Evolutionary conservation across 2,888 invertebrate genomes (phyloP), one percentile per base, ranked within the genome.

Genomic region (Mythimna loreyi): DNA sequence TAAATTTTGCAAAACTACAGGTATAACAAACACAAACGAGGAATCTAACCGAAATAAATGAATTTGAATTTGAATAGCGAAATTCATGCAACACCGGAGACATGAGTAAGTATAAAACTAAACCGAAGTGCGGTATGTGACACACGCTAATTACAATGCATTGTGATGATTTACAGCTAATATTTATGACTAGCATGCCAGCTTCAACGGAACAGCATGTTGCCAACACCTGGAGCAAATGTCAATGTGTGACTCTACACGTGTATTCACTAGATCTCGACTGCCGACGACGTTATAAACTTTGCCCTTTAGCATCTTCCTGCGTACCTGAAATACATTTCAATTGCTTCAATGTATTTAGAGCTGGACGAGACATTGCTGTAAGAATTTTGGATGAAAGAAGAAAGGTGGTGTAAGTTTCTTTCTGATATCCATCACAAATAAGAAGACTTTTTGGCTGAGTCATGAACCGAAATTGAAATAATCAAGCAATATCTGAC

Each of bases 101-200:
- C 19, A n/a, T 23, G 28, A 58, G 49, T 61, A 13, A 57, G 47
- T 56, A 60, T 56, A 60, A 47, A 69, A 76, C 19, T 61, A 64
- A 47, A 6, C 36, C 7, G 25, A 19, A 33, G 60, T 33, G 25
- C 58, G 50, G 43, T 50, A 64, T 49, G 61, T 56, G 45, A 66
- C 67, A 49, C 50, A 56, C 16, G 49, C 47, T 64, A 76, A 72
- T 72, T 72, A 72, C 61, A 68, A 67, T 52, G 65, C 69, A 59
- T 52, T 56, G 64, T 53, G 65, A 77, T 66, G 67, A 76, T 81
- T 66, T 72, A 72, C 40, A 58, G n/a, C 28, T 52, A 40, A 55
- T 59, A 62, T 56, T 71, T 71, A 64, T 47, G 56, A 67, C 36
- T n/a, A 19, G 33, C 61, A 69, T 64, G 45, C 50, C 28, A 43